These are phyloP conservation scores for Arnoldichthys spilopterus DNA, from an alignment of 2,797 vertebrate species.

Conservation along the genomic window DNA sequence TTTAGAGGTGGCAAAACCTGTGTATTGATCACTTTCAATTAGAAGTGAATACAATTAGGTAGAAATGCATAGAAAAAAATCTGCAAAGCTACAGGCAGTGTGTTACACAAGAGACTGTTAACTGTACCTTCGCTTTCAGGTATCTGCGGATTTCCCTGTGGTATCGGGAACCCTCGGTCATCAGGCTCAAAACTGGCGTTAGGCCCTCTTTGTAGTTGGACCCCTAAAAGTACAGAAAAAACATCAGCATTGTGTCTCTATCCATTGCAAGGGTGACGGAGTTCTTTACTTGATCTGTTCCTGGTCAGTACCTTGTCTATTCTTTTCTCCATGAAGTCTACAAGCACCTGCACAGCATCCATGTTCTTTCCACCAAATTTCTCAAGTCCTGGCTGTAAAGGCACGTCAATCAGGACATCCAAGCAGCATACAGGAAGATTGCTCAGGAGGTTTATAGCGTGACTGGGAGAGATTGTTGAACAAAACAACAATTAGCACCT, in stretches of 20 bases:
- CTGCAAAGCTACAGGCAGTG: background rate
- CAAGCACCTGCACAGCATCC: slow-evolving; percentile 85
- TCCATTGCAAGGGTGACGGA: background rate
- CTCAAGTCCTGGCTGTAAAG: slow-evolving; percentile 83
- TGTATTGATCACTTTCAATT: background rate
- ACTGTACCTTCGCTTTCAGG: slow-evolving; percentile 92
- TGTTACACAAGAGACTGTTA: background rate
- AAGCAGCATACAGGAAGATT: slow-evolving; percentile 93
- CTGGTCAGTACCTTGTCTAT: slow-evolving; percentile 90
- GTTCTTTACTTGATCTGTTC: background rate
- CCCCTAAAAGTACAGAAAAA: slow-evolving; percentile 76
- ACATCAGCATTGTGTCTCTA: background rate
- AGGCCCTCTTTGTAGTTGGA: slow-evolving; percentile 96
- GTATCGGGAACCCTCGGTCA: slow-evolving; percentile 91
- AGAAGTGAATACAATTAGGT: background rate
- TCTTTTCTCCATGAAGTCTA: slow-evolving; percentile 97
- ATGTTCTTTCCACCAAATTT: slow-evolving; percentile 91
- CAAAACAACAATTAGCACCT: slow-evolving; percentile 6
- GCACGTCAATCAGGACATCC: slow-evolving; percentile 89
- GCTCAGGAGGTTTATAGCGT: slow-evolving; percentile 96
- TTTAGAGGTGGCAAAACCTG: slow-evolving; percentile 95
- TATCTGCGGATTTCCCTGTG: slow-evolving; percentile 95
- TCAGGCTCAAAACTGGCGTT: slow-evolving; percentile 94
- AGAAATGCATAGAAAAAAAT: background rate
- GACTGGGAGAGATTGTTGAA: slow-evolving; percentile 71